Percentiles rank a stretch among this genome's conserved stretches.
Evolutionary conservation across 2,888 invertebrate species (phyloP).

Genomic region (Poecilobothrus nobilitatus): DNA sequence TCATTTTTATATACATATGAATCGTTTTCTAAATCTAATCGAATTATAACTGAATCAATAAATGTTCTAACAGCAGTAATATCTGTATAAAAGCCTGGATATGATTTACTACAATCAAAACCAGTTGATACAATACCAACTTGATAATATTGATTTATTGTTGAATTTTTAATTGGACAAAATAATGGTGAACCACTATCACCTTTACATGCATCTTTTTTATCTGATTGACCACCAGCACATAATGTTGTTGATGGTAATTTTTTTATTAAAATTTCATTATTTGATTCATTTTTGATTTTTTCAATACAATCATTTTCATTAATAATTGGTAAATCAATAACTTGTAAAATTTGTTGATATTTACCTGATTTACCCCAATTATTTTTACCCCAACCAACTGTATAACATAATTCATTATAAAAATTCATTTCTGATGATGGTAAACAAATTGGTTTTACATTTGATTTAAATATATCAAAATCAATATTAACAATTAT

Average conservation of each 20-base stretch:
- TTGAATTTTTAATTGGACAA: constrained; percentile 45
- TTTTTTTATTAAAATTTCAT: constrained; percentile 51
- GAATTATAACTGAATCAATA: not conserved
- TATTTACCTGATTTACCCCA: not conserved
- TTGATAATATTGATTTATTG: constrained; percentile 9
- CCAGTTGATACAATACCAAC: constrained; percentile 51
- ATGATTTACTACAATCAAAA: constrained; percentile 57
- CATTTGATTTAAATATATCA: constrained; percentile 48
- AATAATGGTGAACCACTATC: constrained; percentile 57
- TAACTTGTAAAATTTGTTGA: not conserved
- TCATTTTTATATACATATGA: too few species aligned
- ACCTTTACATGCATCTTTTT: constrained; percentile 28
- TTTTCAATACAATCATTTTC: not conserved
- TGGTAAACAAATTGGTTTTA: constrained; percentile 57
- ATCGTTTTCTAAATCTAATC: too few species aligned
- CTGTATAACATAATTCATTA: constrained; percentile 21
- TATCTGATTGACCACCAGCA: constrained; percentile 59
- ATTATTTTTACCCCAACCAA: constrained; percentile 18
- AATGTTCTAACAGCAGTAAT: not conserved
- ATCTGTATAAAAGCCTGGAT: constrained; percentile 60
- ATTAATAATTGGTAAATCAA: not conserved
- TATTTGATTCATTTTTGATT: not conserved
- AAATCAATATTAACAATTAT: constrained; percentile 54
- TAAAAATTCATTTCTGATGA: constrained; percentile 42
- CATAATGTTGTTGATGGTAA: constrained; percentile 61